Evolutionary conservation across 2,888 invertebrate genomes (phyloP).

Genomic region (Ennomos quercinarius): DNA sequence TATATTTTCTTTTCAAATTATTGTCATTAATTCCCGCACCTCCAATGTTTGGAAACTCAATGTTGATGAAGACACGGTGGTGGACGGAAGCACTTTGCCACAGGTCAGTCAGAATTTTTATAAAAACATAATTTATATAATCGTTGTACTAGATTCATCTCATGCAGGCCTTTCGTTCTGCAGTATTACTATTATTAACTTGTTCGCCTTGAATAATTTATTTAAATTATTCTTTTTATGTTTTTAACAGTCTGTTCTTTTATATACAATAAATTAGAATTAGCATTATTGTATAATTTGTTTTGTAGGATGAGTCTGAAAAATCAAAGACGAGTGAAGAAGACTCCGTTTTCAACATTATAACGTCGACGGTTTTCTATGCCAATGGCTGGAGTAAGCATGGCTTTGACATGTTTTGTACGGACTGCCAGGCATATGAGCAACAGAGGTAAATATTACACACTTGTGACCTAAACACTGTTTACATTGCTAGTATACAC

Average conservation of each 20-base stretch:
- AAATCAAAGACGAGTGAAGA: conserved; percentile 81
- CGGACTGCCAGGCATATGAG: conserved; percentile 85
- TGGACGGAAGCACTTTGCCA: conserved; percentile 86
- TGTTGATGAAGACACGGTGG: conserved; percentile 90
- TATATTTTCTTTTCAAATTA: conserved; percentile 89
- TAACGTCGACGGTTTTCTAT: conserved; percentile 89
- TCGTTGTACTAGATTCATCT: conserved; percentile 54
- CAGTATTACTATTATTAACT: conserved; percentile 44
- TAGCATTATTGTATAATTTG: conserved; percentile 3
- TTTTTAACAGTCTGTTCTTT: conserved; percentile 23
- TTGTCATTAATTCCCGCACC: conserved; percentile 91
- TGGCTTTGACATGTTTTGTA: conserved; percentile 87
- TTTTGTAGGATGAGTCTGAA: conserved; percentile 73
- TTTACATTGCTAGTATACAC: conserved; percentile 18
- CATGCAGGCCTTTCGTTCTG: conserved; percentile 49
- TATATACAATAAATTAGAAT: conserved; percentile 7
- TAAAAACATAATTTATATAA: conserved; percentile 64
- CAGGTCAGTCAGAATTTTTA: conserved; percentile 72
- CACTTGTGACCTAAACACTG: conserved; percentile 15
- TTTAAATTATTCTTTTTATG: conserved; percentile 43
- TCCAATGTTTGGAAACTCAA: conserved; percentile 94
- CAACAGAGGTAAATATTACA: conserved; percentile 71
- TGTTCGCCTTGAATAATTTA: conserved; percentile 55
- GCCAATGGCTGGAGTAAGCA: conserved; percentile 89
- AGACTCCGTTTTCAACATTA: conserved; percentile 91